These are phyloP conservation scores for Apodemus sylvaticus DNA, from an alignment of 2,113 vertebrate species.

Conservation along the genomic window DNA sequence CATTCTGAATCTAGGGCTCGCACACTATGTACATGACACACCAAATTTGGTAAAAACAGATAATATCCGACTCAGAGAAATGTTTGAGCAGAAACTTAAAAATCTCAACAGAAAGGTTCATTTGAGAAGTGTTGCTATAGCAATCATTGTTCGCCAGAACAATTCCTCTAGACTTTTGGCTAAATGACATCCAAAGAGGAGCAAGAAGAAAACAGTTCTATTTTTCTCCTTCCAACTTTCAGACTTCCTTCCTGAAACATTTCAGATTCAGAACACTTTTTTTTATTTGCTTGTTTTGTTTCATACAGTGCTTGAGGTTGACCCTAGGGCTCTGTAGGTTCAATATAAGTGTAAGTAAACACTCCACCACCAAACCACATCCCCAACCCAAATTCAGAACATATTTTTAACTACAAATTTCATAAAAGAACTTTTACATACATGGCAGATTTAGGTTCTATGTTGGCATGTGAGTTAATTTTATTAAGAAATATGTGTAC, in stretches of 20 bases:
- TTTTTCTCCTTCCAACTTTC: neutral
- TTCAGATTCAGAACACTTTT: neutral
- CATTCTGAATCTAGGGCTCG: neutral
- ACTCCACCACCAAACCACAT: neutral
- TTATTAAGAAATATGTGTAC: conserved; percentile 21
- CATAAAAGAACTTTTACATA: neutral
- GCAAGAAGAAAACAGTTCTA: neutral
- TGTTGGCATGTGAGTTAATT: neutral
- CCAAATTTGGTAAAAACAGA: neutral
- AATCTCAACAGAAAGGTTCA: neutral
- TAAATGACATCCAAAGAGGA: neutral
- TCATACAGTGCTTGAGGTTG: too few relatives aligned
- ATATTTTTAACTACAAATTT: conserved; percentile 34
- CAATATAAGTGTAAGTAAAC: neutral
- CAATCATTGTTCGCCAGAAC: neutral
- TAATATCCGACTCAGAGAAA: conserved; percentile 21
- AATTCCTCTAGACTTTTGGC: neutral
- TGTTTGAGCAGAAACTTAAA: neutral
- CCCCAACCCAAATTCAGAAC: neutral
- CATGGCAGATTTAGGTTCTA: neutral
- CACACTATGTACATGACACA: neutral
- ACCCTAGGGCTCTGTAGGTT: neutral
- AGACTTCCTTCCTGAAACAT: neutral
- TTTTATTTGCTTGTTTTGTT: neutral
- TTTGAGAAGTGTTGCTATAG: neutral